Evolutionary conservation across 2,888 invertebrate species (phyloP), one percentile per base, ranked within the genome.

Genomic region (Molorchus minor): DNA sequence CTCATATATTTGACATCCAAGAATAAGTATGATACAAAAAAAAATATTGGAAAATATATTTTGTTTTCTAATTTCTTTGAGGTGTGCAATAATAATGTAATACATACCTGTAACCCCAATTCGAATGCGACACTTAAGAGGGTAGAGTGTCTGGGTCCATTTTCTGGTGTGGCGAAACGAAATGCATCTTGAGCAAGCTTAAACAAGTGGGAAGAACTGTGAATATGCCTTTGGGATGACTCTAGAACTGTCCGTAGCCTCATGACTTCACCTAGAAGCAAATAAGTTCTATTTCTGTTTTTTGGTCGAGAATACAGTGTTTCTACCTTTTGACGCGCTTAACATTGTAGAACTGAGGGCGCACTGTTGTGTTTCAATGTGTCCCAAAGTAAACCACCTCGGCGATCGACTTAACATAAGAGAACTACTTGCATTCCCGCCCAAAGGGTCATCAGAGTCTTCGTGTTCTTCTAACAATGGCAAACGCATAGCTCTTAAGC

Each of bases 111-210:
- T 40, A 93, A 79, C 1, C 93, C 93, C 20, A 93, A 82, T 79
- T 93, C 92, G 78, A 92, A 92, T 36, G 92, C 91, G 8, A 92
- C 92, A 61, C 89, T 90, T 44, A 93, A 83, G 64, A 93, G 81
- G 63, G 91, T 89, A 41, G 89, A 85, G 80, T 92, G 91, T 72
- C 91, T 85, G 41, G 89, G 90, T 40, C 89, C 89, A 72, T 90
- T 90, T 75, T 89, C 87, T 0, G 92, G 91, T 33, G 91, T 90
- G 35, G 92, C 92, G 79, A 92, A 91, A 10, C 92, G 86, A 80
- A 93, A 88, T 60, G 92, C 92, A 82, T 93, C 93, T 79, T 93
- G 92, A 58, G 93, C 93, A 58, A 93, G 82, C 65, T 92, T 89
- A 83, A 93, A 93, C 76, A 94, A 84, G 81, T 92, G 92, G 46